Conservation (phyloP, 1,140 invertebrate species). For the Drosophila melanogaster region DNA sequence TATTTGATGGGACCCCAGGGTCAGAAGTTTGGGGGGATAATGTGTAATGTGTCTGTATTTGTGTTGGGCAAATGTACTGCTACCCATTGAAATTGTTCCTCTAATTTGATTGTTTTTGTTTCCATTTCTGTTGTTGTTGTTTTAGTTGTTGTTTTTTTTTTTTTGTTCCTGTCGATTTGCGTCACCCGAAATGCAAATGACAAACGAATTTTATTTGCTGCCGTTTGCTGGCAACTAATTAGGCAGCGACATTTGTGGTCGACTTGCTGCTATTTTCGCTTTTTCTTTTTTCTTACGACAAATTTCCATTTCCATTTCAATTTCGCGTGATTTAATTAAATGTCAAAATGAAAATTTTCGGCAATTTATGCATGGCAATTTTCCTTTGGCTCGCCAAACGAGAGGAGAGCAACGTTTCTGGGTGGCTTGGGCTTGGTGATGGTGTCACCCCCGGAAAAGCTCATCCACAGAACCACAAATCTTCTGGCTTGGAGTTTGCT, state of each 20-base stretch:
- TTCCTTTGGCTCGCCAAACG: not conserved
- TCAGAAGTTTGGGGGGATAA: slow-evolving; percentile 28
- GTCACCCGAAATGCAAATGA: slow-evolving; percentile 72
- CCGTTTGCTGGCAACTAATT: slow-evolving; percentile 68
- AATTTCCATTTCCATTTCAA: slow-evolving; percentile 46
- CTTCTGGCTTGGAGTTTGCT: slow-evolving; percentile 24
- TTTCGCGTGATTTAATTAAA: slow-evolving; percentile 79
- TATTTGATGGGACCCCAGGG: slow-evolving; percentile 52
- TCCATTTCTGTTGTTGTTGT: slow-evolving; percentile 34
- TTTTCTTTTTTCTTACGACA: slow-evolving; percentile 5
- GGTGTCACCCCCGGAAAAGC: not conserved
- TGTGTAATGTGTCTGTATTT: slow-evolving; percentile 55
- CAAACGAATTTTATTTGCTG: slow-evolving; percentile 58
- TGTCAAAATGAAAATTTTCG: slow-evolving; percentile 65
- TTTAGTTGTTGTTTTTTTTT: slow-evolving; percentile 52
- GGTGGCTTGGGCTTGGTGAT: no score
- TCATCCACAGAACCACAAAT: slow-evolving; percentile 3
- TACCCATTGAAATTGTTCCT: not conserved
- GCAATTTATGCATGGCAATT: slow-evolving; percentile 64
- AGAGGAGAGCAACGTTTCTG: no score
- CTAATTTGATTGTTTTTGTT: slow-evolving; percentile 64
- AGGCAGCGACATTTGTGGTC: slow-evolving; percentile 71
- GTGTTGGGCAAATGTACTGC: slow-evolving; percentile 36
- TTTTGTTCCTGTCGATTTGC: slow-evolving; percentile 56
- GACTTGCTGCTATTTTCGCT: slow-evolving; percentile 17